Evolutionary conservation across 1,140 invertebrate species (phyloP).

Genomic region (Battus philenor): DNA sequence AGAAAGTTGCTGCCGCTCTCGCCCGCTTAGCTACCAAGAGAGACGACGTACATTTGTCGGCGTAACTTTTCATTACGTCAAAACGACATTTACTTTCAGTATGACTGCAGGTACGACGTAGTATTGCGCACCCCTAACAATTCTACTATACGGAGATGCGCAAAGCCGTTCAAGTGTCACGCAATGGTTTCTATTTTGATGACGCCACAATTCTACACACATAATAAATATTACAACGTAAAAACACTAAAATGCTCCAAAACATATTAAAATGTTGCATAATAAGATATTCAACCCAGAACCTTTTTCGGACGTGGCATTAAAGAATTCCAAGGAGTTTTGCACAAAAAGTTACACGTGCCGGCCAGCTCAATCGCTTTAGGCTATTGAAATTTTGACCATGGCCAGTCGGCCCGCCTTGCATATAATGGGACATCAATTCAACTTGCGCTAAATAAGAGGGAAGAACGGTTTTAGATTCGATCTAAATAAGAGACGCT

Average conservation of each 20-base stretch:
- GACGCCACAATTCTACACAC: constrained; percentile 35
- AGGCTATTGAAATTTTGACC: constrained; percentile 68
- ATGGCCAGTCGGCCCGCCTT: constrained; percentile 45
- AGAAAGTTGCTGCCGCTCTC: constrained; percentile 63
- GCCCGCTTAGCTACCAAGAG: constrained; percentile 28
- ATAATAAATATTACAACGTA: constrained; percentile 29
- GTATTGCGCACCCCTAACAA: constrained; percentile 17
- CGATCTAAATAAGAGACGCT: constrained; percentile 14
- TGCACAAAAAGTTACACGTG: constrained; percentile 74
- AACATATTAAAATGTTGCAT: constrained; percentile 60
- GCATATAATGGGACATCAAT: constrained; percentile 63
- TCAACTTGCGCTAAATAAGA: constrained; percentile 36
- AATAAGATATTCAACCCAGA: constrained; percentile 65
- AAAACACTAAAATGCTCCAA: constrained; percentile 29
- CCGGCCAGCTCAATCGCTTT: constrained; percentile 58
- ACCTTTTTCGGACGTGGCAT: constrained; percentile 50
- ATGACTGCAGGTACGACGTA: constrained; percentile 15
- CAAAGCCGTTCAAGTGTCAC: constrained; percentile 27
- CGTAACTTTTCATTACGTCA: constrained; percentile 17
- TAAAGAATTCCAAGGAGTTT: constrained; percentile 65
- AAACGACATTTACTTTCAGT: constrained; percentile 10
- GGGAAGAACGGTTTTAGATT: constrained; percentile 24
- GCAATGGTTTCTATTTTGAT: constrained; percentile 31
- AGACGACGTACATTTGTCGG: constrained; percentile 19
- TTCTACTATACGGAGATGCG: constrained; percentile 18